Evolutionary conservation across 2,797 vertebrate species (phyloP).

Genomic region (Eulemur coronatus): DNA sequence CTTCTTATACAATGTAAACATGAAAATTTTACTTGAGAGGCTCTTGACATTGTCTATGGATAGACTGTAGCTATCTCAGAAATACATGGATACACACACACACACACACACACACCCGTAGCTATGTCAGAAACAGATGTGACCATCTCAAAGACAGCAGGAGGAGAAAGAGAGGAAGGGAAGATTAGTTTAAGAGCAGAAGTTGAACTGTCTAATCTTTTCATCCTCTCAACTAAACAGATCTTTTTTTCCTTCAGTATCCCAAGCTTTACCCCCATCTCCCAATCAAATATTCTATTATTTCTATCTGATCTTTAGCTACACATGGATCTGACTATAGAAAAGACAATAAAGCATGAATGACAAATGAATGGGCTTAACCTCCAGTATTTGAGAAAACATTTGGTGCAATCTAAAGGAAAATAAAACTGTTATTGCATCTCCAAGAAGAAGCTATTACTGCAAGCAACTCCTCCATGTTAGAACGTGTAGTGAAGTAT

Average conservation of each 20-base stretch:
- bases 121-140: not conserved
- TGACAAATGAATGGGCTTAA: not conserved
- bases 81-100: not conserved
- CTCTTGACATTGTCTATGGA: not conserved
- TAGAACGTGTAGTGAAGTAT: not conserved
- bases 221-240: not conserved
- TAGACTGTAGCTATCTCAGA: not conserved
- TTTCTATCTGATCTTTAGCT: not conserved
- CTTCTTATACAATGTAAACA: not conserved
- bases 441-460: not conserved
- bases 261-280: not conserved
- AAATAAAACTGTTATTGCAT: not conserved
- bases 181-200: not conserved
- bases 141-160: not conserved
- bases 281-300: not conserved
- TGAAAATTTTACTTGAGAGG: not conserved
- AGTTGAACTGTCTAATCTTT: not conserved
- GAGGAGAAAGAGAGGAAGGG: not conserved
- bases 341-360: not conserved
- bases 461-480: not conserved
- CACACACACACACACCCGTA: not conserved
- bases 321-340: not conserved
- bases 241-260: not conserved
- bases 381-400: not conserved
- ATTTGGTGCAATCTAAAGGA: not conserved